These are phyloP conservation scores for Drosophila lacertosa DNA, from an alignment of 1,140 invertebrate genomes.

Conservation along the genomic window DNA sequence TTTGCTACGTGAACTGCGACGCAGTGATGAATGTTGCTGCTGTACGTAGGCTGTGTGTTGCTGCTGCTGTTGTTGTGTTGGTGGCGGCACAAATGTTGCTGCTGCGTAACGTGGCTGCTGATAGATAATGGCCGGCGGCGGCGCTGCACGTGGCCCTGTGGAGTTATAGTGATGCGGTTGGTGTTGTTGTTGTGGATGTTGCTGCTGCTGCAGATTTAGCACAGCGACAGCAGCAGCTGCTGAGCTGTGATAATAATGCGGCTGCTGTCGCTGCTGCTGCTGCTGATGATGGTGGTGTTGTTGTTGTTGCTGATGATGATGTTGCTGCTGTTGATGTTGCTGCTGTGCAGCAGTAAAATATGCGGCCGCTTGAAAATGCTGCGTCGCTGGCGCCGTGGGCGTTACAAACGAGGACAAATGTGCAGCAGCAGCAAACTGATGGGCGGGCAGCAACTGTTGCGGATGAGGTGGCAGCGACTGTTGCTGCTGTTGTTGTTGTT, in stretches of 20 bases:
- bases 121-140: conserved; percentile 57
- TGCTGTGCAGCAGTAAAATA: conserved; percentile 56
- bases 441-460: conserved; percentile 53
- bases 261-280: conserved; percentile 51
- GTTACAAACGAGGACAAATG: conserved; percentile 75
- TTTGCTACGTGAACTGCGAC: conserved; percentile 83
- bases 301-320: conserved; percentile 51
- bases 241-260: conserved; percentile 73
- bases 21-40: conserved; percentile 72
- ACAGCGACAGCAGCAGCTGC: conserved; percentile 63
- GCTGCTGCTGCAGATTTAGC: conserved; percentile 48
- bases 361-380: conserved; percentile 61
- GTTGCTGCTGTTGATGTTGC: conserved; percentile 61
- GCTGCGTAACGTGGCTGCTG: conserved; percentile 65
- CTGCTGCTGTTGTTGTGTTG: conserved; percentile 41
- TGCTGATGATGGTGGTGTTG: conserved; percentile 62
- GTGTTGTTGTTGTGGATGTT: conserved; percentile 63
- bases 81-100: conserved; percentile 70
- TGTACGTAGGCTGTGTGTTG: conserved; percentile 36
- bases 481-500: conserved; percentile 43
- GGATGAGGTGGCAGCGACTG: conserved; percentile 38
- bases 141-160: conserved; percentile 68
- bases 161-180: conserved; percentile 74
- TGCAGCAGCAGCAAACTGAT: conserved; percentile 56
- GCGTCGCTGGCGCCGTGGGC: conserved; percentile 50